Evolutionary conservation across 2,888 invertebrate genomes (phyloP), one percentile per base, ranked within the genome.

Genomic region (Dolomedes plantarius): DNA sequence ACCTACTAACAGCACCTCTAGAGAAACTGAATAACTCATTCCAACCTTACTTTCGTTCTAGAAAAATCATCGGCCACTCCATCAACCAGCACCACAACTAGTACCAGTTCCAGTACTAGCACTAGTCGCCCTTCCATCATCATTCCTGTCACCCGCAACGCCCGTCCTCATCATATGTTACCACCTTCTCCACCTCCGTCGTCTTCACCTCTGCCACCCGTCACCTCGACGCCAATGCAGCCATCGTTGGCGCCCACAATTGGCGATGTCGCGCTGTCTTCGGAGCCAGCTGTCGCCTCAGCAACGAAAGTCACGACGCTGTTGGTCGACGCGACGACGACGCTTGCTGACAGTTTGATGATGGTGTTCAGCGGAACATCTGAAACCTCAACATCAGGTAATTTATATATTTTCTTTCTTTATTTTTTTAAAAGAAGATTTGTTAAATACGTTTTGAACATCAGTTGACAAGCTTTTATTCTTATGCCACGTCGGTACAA

Each of bases 61-160:
- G 85, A 86, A 86, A 79, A 79, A 36, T 86, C 85, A 1, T 39
- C 85, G 7, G 79, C 62, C 7, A 75, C 74, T 9, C 78, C 85
- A 23, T 69, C 74, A 0, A 86, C 85, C 9, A 86, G 78, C 46
- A 86, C 85, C 11, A 80, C 86, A 5, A 81, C 76, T 0, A 80
- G 80, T 75, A 86, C 86, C 1, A 86, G 80, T 46, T 86, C 86
- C 6, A 86, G 80, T 23, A 86, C 86, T 5, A 80, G 79, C 27
- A 86, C 86, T 7, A 86, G 82, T 75, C 75, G 86, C 6, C 88
- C 88, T 2, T 86, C 88, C 29, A 81, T 88, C 46, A 88, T 88
- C 73, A 88, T 88, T 27, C 86, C 86, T n/a, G 83, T 86, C 39
- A 86, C 88, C 39, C 82, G 78, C 41, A 82, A 81, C 28, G 71